Evolutionary conservation across 1,140 invertebrate species (phyloP).

Genomic region (Drosophila lini): DNA sequence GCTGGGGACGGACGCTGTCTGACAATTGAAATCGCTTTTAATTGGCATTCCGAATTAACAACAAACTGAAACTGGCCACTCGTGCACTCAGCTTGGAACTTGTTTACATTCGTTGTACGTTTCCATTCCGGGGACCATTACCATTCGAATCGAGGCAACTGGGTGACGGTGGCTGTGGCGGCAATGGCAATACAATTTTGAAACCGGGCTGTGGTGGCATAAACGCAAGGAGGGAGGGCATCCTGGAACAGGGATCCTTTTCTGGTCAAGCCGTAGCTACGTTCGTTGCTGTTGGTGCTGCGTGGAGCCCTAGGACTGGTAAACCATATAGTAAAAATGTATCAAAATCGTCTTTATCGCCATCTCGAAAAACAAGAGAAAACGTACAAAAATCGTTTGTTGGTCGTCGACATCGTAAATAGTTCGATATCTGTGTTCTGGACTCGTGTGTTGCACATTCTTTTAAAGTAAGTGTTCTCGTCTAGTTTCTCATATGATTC

Average conservation of each 20-base stretch:
- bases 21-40: constrained; percentile 54
- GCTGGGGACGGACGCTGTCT: constrained; percentile 63
- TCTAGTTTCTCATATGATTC: constrained; percentile 60
- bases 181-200: constrained; percentile 19
- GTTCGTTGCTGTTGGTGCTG: constrained; percentile 40
- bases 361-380: constrained; percentile 33
- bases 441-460: constrained; percentile 52
- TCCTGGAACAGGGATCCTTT: background rate
- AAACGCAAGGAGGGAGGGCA: constrained; percentile 27
- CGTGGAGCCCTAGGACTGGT: constrained; percentile 41
- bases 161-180: constrained; percentile 16
- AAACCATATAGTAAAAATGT: constrained; percentile 51
- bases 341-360: constrained; percentile 39
- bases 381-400: constrained; percentile 53
- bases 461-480: constrained; percentile 54
- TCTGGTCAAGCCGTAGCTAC: constrained; percentile 26
- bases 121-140: constrained; percentile 18
- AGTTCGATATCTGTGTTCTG: constrained; percentile 47
- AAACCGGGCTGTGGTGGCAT: constrained; percentile 23
- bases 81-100: constrained; percentile 38
- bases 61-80: constrained; percentile 54
- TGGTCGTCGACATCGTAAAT: constrained; percentile 55
- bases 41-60: constrained; percentile 54
- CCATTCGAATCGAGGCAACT: constrained; percentile 22
- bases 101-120: constrained; percentile 52